Evolutionary conservation across 2,797 vertebrate species (phyloP).

Genomic region (Hirundo rustica): DNA sequence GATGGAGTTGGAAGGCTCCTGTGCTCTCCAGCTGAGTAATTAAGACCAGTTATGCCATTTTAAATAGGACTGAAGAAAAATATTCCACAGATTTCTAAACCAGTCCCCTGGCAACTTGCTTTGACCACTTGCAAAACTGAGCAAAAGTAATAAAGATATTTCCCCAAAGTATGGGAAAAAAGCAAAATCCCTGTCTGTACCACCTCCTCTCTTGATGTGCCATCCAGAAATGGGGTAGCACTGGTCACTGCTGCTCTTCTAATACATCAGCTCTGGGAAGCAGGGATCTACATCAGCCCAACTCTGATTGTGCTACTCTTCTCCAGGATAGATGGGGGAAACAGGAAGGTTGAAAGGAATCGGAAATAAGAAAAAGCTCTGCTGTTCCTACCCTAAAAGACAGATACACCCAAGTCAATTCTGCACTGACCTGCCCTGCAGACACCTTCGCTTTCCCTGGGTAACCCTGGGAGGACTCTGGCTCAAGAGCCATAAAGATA

Average conservation of each 20-base stretch:
- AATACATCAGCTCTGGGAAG: not conserved
- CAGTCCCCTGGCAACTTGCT: not conserved
- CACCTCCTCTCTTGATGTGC: not conserved
- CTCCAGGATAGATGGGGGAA: not conserved
- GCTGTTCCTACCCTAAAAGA: not conserved
- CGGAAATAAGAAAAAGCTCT: not conserved
- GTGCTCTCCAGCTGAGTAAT: not conserved
- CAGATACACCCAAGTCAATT: not conserved
- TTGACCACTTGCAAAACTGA: not conserved
- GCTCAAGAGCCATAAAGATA: not conserved
- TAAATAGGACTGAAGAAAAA: not conserved
- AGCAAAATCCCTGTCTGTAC: not conserved
- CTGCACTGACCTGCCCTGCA: not conserved
- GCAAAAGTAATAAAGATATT: not conserved
- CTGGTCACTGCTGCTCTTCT: not conserved
- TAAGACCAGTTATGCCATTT: not conserved
- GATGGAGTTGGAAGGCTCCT: not conserved
- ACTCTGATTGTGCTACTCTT: not conserved
- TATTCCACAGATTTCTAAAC: not conserved
- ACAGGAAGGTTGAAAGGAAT: not conserved
- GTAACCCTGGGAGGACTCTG: not conserved
- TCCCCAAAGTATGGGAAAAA: not conserved
- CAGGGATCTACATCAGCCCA: not conserved
- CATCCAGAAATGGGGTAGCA: not conserved
- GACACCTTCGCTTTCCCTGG: not conserved